Conservation (phyloP, 2,888 invertebrate genomes). For the Willowsia nigromaculata region DNA sequence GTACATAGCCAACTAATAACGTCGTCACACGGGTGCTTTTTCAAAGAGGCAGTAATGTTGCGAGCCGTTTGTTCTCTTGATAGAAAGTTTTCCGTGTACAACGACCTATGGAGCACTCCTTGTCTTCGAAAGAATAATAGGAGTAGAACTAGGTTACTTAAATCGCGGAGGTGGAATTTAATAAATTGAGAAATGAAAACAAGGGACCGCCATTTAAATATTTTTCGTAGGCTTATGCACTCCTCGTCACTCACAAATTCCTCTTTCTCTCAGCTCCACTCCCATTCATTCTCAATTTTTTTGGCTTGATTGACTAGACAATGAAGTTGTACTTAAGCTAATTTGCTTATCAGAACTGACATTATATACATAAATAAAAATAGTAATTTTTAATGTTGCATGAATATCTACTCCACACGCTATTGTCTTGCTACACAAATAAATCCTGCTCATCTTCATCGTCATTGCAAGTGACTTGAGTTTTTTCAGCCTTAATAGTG, state of each 20-base stretch:
- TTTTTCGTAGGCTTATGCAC: conserved; percentile 15
- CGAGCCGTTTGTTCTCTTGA: neutral
- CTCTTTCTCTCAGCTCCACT: conserved; percentile 25
- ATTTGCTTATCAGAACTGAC: conserved; percentile 68
- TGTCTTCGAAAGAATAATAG: neutral
- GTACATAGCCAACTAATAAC: neutral
- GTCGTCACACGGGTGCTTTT: neutral
- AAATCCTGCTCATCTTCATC: conserved; percentile 26
- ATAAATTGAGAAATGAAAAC: conserved; percentile 62
- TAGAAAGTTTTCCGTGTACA: conserved; percentile 29
- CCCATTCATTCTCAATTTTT: conserved; percentile 23
- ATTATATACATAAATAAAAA: conserved; percentile 57
- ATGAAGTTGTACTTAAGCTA: conserved; percentile 65
- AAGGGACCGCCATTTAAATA: conserved; percentile 30
- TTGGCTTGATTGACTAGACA: conserved; percentile 73
- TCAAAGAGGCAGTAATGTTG: neutral
- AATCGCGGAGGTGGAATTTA: conserved; percentile 69
- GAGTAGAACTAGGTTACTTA: conserved; percentile 45
- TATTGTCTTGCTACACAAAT: conserved; percentile 38
- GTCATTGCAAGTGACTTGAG: conserved; percentile 1
- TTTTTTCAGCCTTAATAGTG: neutral
- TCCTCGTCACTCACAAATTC: neutral
- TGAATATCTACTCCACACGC: conserved; percentile 3
- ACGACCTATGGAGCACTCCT: conserved; percentile 39
- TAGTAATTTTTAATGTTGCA: conserved; percentile 30